Evolutionary conservation across 2,888 invertebrate genomes (phyloP).

Genomic region (Podabrus alpinus): DNA sequence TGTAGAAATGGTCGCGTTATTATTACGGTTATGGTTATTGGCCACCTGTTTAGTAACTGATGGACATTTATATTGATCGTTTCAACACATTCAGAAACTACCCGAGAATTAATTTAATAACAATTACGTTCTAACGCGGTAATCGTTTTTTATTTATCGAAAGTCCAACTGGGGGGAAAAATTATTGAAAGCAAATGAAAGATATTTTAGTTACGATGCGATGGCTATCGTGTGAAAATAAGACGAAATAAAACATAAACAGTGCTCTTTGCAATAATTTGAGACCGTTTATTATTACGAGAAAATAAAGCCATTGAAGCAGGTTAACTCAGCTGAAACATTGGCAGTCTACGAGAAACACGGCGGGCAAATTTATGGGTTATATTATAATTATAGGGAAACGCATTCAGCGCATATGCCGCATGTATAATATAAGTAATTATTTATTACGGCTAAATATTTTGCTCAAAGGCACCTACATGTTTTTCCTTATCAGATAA

Average conservation of each 20-base stretch:
- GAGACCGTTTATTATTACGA: constrained; percentile 34
- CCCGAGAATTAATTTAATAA: not conserved
- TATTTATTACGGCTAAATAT: constrained; percentile 3
- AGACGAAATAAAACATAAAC: constrained; percentile 36
- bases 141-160: not conserved
- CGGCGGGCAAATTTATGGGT: constrained; percentile 49
- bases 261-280: constrained; percentile 47
- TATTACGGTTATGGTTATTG: constrained; percentile 60
- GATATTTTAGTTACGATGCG: not conserved
- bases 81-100: constrained; percentile 19
- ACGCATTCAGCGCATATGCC: constrained; percentile 34
- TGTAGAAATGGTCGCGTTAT: constrained; percentile 59
- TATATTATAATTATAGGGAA: constrained; percentile 51
- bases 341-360: constrained; percentile 45
- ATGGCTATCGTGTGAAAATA: constrained; percentile 12
- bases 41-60: constrained; percentile 56
- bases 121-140: not conserved
- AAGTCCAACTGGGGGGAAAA: constrained; percentile 1
- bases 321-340: constrained; percentile 44
- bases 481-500: not conserved
- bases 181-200: constrained; percentile 11
- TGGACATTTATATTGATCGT: constrained; percentile 38
- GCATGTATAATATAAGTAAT: constrained; percentile 19
- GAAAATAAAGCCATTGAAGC: constrained; percentile 53
- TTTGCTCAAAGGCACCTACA: not conserved